phyloP scores from a whole-genome alignment of 30 jellyfish, hydroid and myxozoan species.

The Chrysaora quinquecirrha region DNA sequence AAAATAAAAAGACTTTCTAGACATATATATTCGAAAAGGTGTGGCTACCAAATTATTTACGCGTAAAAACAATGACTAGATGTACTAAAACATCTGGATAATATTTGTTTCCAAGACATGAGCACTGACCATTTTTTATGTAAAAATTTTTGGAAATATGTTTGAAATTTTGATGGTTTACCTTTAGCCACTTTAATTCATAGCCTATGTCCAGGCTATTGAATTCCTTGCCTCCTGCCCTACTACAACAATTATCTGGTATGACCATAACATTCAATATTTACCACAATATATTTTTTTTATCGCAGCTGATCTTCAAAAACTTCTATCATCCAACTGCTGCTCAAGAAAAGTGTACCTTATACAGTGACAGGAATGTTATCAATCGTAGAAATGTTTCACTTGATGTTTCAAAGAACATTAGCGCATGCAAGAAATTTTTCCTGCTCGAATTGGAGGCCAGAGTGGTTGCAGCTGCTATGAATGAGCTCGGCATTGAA shows the following conservation, averaged over 20 bases:
- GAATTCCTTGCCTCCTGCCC: constrained; percentile 4
- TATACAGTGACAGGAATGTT: neutral
- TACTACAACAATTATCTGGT: neutral
- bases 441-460: constrained; percentile 6
- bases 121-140: neutral
- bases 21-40: too few species aligned
- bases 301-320: neutral
- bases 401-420: neutral
- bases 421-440: neutral
- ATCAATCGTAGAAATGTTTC: neutral
- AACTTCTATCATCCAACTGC: constrained; percentile 2
- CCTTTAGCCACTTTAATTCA: neutral
- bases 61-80: neutral
- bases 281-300: neutral
- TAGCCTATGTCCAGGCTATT: neutral
- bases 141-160: neutral
- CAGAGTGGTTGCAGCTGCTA: constrained; percentile 6
- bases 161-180: neutral
- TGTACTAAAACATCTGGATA: neutral
- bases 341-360: neutral
- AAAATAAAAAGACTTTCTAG: too few species aligned
- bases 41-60: neutral
- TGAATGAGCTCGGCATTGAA: constrained; percentile 4
- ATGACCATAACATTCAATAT: neutral
- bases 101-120: neutral